These are phyloP conservation scores for Tragelaphus imberbis DNA, from an alignment of 2,113 vertebrate genomes.

Conservation along the genomic window DNA sequence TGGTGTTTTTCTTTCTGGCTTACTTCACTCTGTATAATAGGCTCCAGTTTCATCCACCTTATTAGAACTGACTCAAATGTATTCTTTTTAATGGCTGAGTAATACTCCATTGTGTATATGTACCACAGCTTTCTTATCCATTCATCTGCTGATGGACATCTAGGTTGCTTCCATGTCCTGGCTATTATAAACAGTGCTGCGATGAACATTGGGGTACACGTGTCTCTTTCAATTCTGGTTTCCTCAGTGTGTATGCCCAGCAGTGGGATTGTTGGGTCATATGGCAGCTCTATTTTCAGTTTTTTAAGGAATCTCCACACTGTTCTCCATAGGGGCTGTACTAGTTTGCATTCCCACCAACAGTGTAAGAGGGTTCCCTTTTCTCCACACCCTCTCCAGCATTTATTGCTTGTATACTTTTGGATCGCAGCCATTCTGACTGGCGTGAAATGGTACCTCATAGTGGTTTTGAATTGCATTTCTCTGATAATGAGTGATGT, in stretches of 20 bases:
- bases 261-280: rapidly evolving
- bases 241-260: not conserved
- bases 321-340: not conserved
- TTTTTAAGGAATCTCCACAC: not conserved
- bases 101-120: not conserved
- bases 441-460: not conserved
- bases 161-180: not conserved
- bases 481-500: not conserved
- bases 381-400: not conserved
- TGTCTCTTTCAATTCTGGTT: not conserved
- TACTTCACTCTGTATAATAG: not conserved
- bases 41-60: not conserved
- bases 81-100: not conserved
- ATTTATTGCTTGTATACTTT: not conserved
- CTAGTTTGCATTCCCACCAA: not conserved
- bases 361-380: not conserved
- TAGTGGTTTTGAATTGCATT: not conserved
- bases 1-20: not conserved
- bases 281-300: not conserved
- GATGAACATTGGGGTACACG: rapidly evolving
- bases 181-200: not conserved
- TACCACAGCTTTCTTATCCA: not conserved
- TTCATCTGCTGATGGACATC: rapidly evolving
- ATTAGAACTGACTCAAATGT: not conserved
- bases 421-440: not conserved